phyloP scores from a whole-genome alignment of 2,888 invertebrate genomes.

The Ectemnius lituratus region DNA sequence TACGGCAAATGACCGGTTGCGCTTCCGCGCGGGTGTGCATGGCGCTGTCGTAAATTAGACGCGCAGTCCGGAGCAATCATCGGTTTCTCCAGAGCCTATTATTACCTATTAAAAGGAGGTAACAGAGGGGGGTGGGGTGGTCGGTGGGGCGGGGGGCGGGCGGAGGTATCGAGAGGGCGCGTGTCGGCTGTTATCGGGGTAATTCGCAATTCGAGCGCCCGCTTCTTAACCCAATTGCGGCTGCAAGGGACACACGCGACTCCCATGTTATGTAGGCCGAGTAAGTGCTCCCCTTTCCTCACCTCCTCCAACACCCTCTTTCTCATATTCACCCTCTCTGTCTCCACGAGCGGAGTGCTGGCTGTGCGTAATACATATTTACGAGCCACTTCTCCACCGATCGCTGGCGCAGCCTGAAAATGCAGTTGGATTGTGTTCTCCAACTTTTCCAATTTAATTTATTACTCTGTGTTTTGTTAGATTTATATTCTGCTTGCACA shows the following conservation, averaged over 20 bases:
- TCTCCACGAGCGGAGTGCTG: background rate
- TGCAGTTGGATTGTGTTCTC: too few species aligned
- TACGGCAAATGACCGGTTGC: conserved; percentile 25
- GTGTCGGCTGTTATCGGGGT: conserved; percentile 45
- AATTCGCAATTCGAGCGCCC: conserved; percentile 50
- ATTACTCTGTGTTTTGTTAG: too few species aligned
- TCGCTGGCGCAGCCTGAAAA: background rate
- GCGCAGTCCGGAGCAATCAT: conserved; percentile 39
- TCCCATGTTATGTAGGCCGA: conserved; percentile 24
- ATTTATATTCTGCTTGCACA: too few species aligned
- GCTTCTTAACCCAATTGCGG: conserved; percentile 40
- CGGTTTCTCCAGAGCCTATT: conserved; percentile 24
- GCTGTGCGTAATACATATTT: conserved; percentile 43
- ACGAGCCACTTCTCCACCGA: conserved; percentile 30
- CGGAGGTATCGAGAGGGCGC: conserved; percentile 4
- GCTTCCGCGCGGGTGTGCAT: background rate
- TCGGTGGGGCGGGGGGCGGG: too few species aligned
- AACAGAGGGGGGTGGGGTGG: too few species aligned
- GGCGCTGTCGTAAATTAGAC: conserved; percentile 37
- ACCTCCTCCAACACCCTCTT: conserved; percentile 11
- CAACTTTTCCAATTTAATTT: too few species aligned
- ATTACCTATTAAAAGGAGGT: conserved; percentile 32
- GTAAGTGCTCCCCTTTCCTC: background rate
- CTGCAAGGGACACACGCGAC: conserved; percentile 28
- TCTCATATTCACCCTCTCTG: too few species aligned